Evolutionary conservation across 2,888 invertebrate species (phyloP), one percentile per base, ranked within the genome.

Genomic region (Salpingus planirostris): DNA sequence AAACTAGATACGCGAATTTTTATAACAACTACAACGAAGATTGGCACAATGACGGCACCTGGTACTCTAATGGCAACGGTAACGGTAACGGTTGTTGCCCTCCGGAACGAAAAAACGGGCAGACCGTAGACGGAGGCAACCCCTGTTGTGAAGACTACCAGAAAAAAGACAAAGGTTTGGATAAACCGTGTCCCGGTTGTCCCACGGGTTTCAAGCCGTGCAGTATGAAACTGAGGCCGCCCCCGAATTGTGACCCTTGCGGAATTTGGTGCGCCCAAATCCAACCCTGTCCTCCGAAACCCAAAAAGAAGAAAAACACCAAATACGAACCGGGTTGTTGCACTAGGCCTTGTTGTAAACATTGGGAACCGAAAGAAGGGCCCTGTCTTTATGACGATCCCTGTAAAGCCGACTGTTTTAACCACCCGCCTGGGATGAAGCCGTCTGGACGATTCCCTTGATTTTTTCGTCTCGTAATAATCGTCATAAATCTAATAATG

Each of bases 171-270:
- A 15, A 29, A 3, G n/a, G n/a, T n/a, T 26, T 29, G 12, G 28
- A 5, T n/a, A 22, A 28, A 10, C 18, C 24, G 5, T 21, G 10
- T 21, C 26, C 15, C 4, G 52, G 54, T 3, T 64, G 64, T 42
- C 61, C 62, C 2, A 60, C 60, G 8, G 64, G 62, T 13, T 64
- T 59, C 43, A 59, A 62, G 46, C 60, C 60, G 1, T 62, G 62
- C 38, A 33, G 43, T 7, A 60, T 64, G 59, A 56, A 54, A 36
- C 36, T 64, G 38, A 49, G 42, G 3, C 57, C 60, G 2, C 60
- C 62, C 8, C 32, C 48, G 3, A 47, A 47, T 14, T 55, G 60
- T 27, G 55, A 63, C 42, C 64, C 64, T 2, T 53, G 55, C 31
- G 60, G 57, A 2, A 49, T 56, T 8, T 64, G 64, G 62, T 46